Conservation (phyloP, 2,797 vertebrate species). For the Mormyrus hasselquistii region DNA sequence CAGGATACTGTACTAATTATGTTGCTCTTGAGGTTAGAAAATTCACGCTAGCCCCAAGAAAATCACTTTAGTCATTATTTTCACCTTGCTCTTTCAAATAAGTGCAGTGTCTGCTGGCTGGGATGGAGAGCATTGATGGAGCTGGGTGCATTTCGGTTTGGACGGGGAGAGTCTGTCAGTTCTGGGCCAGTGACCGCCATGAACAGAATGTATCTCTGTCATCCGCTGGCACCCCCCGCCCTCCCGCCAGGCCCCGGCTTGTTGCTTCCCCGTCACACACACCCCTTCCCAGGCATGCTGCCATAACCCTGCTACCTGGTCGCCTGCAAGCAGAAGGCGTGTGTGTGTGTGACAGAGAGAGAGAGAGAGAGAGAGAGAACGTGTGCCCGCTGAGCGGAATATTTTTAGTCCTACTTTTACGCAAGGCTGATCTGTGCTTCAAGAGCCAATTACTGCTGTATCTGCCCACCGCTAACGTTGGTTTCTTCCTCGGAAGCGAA, state of each 20-base stretch:
- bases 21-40: background rate
- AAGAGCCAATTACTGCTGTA: slow-evolving; percentile 67
- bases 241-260: background rate
- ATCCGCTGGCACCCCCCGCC: background rate
- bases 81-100: background rate
- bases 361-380: slow-evolving; percentile 42
- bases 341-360: slow-evolving; percentile 29
- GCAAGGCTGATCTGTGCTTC: slow-evolving; percentile 60
- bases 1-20: background rate
- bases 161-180: background rate
- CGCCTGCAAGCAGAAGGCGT: slow-evolving; percentile 10
- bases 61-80: background rate
- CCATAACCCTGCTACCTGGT: background rate
- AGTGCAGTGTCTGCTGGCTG: background rate
- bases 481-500: slow-evolving; percentile 33
- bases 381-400: slow-evolving; percentile 41
- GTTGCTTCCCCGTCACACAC: background rate
- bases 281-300: background rate
- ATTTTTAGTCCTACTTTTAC: slow-evolving; percentile 62
- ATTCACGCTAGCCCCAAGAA: background rate
- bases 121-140: background rate
- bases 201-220: slow-evolving; percentile 1
- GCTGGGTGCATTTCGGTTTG: background rate
- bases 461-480: slow-evolving; percentile 58
- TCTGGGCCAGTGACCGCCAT: background rate